A percentile compares a stretch with the other conserved stretches of the same genome.
Conservation (phyloP, 2,797 vertebrate genomes). For the Paedocypris micromegethes region DNA sequence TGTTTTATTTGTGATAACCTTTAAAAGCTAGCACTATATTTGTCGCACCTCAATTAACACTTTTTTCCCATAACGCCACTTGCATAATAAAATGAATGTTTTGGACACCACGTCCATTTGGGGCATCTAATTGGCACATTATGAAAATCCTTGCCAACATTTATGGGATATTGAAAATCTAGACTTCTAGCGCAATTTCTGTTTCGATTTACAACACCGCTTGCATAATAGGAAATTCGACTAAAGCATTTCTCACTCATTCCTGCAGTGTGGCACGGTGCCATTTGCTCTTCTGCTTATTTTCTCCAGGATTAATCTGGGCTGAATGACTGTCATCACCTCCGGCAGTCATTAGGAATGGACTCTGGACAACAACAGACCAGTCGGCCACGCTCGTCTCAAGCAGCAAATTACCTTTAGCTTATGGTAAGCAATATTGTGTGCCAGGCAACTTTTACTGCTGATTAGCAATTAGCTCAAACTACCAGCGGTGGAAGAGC, state of each 20-base stretch:
- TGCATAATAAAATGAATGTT: no score
- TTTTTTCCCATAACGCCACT: no score
- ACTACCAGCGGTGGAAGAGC: constrained; percentile 69
- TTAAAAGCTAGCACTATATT: no score
- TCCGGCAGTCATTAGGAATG: constrained; percentile 72
- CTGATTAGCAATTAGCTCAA: constrained; percentile 79
- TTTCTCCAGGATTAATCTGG: constrained; percentile 66
- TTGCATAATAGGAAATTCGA: constrained; percentile 55
- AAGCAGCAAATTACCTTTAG: constrained; percentile 77
- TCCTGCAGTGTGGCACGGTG: constrained; percentile 70
- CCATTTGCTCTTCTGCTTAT: constrained; percentile 58
- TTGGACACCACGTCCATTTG: no score
- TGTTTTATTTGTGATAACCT: no score
- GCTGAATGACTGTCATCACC: constrained; percentile 73
- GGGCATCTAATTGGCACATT: no score
- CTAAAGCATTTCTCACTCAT: constrained; percentile 66
- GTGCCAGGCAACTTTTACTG: constrained; percentile 77
- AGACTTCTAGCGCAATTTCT: no score
- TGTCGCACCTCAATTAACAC: no score
- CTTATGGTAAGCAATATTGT: constrained; percentile 78
- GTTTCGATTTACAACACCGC: no score
- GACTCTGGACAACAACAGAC: constrained; percentile 74
- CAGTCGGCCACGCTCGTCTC: constrained; percentile 64
- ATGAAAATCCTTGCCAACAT: no score
- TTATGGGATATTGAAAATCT: no score